Evolutionary conservation across 2,888 invertebrate species (phyloP), one percentile per base, ranked within the genome.

Genomic region (Synanthedon tipuliformis): DNA sequence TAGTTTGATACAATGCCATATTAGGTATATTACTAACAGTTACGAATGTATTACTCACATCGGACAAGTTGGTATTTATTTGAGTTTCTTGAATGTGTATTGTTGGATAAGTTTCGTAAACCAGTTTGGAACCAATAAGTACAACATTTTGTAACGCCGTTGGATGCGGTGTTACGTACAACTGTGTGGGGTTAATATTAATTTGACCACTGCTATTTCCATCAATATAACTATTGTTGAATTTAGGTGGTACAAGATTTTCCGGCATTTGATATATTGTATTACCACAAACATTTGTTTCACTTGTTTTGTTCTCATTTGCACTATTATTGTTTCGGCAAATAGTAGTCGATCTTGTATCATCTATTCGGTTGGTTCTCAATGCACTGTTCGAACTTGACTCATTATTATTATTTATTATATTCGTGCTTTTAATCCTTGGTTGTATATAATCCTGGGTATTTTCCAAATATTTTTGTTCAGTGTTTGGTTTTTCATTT

Each of bases 81-180:
- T 62, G 60, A n/a, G 59, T 59, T 61, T 59, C 59, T 50, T 61
- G 57, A 48, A 59, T 51, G 50, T 69, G 68, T 27, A 74, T 54
- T 5, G 62, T 52, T n/a, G 64, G 23, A 55, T 65, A 73, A 4
- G 72, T 63, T 57, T 77, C 70, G 52, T 76, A 81, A 16, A 73
- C 64, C 27, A 78, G 57, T 16, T 77, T 69, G 8, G 75, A 64
- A 15, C 73, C 68, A 53, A 81, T 60, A 7, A 80, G 54, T 12
- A 80, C 66, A 7, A 82, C 64, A 59, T 79, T 81, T 40, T 70
- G 69, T 50, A 71, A 51, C 1, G 63, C 54, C 4, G 69, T 61
- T 56, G 60, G 65, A 53, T 64, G 68, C 8, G 34, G 50, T 15
- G 27, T n/a, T 16, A 49, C 18, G 55, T 71, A 78, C 51, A 61